phyloP scores from a whole-genome alignment of 2,113 vertebrate species.

The Antechinus flavipes region DNA sequence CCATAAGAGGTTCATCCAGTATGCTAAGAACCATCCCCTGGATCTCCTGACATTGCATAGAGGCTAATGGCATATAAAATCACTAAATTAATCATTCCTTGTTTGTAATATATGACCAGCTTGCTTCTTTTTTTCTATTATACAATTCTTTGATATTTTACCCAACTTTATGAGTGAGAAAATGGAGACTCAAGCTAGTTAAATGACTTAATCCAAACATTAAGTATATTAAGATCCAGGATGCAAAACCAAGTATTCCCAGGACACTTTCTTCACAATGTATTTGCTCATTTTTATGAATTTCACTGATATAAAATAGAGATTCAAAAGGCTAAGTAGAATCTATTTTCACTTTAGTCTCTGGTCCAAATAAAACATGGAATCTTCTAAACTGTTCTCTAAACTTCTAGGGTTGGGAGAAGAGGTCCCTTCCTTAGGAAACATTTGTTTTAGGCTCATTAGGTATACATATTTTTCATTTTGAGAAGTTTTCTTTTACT shows the following conservation, averaged over 20 bases:
- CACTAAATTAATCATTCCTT: neutral
- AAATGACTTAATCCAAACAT: neutral
- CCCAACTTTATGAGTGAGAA: neutral
- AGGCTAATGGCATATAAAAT: neutral
- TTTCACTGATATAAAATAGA: neutral
- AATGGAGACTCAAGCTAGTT: neutral
- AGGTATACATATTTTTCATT: neutral
- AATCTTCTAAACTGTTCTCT: neutral
- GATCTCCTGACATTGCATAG: neutral
- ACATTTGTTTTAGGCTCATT: neutral
- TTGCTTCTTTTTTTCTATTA: neutral
- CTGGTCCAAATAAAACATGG: slow-evolving; percentile 57
- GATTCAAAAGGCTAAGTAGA: neutral
- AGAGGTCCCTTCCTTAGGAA: neutral
- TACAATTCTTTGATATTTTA: neutral
- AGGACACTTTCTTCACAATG: neutral
- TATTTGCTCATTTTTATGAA: neutral
- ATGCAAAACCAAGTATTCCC: neutral
- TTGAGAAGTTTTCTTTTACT: neutral
- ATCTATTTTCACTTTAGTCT: slow-evolving; percentile 46
- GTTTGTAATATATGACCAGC: neutral
- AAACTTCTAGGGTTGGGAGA: neutral
- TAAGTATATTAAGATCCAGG: neutral
- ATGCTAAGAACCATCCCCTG: neutral
- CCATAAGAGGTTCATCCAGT: neutral